Conservation (phyloP, 35 echinoderm and acorn worm genomes). For the Acanthaster planci region DNA sequence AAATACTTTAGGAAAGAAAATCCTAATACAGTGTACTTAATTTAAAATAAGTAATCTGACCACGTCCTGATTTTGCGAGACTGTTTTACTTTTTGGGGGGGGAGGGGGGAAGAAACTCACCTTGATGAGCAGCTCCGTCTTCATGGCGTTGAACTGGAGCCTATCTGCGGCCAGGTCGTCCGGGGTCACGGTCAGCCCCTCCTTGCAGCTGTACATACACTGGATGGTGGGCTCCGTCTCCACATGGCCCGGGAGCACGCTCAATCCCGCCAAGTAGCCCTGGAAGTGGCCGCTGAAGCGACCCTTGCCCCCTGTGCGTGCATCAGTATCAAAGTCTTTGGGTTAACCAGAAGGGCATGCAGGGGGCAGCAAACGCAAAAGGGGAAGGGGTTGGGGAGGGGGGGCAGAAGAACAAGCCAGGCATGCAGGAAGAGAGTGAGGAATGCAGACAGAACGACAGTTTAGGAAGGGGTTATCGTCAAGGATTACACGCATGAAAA, state of each 20-base stretch:
- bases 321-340: conserved; percentile 26
- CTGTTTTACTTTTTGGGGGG: no score
- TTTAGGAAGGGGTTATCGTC: no score
- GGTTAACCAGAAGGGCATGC: conserved; percentile 16
- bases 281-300: conserved; percentile 73
- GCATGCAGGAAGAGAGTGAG: no score
- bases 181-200: conserved; percentile 72
- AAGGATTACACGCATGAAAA: no score
- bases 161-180: conserved; percentile 70
- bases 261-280: conserved; percentile 88
- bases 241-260: conserved; percentile 70
- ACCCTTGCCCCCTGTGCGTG: conserved; percentile 61
- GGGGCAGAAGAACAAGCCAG: neutral
- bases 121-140: conserved; percentile 72
- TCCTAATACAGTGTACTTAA: no score
- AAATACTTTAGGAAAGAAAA: no score
- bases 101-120: conserved; percentile 26
- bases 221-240: conserved; percentile 64
- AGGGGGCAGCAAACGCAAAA: neutral
- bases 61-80: no score
- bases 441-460: no score
- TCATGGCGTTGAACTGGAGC: conserved; percentile 54
- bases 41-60: no score
- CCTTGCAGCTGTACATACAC: conserved; percentile 88
- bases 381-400: neutral